These are phyloP conservation scores for Agonopterix heracliana DNA, from an alignment of 2,888 invertebrate genomes.

Conservation along the genomic window DNA sequence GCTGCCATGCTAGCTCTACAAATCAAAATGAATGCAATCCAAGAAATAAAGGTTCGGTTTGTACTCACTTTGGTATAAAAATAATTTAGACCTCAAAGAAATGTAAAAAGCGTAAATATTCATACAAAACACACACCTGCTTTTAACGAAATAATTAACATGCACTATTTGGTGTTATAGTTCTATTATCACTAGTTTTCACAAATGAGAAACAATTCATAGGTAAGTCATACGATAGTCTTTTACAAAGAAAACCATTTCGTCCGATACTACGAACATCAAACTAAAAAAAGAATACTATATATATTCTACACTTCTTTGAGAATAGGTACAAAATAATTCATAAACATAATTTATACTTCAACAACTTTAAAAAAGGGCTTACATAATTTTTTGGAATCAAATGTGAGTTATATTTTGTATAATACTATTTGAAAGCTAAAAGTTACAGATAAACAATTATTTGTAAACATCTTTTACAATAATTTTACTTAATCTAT, in stretches of 20 bases:
- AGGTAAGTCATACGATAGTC: too few species aligned
- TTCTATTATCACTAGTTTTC: too few species aligned
- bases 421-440: conserved; percentile 7
- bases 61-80: conserved; percentile 45
- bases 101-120: conserved; percentile 29
- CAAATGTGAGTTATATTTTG: not conserved
- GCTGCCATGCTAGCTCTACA: too few species aligned
- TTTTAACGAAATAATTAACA: conserved; percentile 13
- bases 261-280: too few species aligned
- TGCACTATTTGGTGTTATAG: too few species aligned
- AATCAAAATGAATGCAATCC: conserved; percentile 54
- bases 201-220: too few species aligned
- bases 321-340: conserved; percentile 34
- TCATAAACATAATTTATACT: conserved; percentile 24
- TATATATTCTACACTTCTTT: conserved; percentile 46
- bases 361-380: not conserved
- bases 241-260: too few species aligned
- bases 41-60: conserved; percentile 20
- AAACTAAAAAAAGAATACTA: not conserved
- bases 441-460: conserved; percentile 7
- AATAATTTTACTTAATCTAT: conserved; percentile 60
- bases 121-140: conserved; percentile 17
- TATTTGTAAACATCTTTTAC: conserved; percentile 38
- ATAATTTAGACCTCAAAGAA: conserved; percentile 41
- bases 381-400: not conserved